Percentiles rank a stretch among this genome's conserved stretches.
These are phyloP conservation scores for Henricia sp. DNA, from an alignment of 53 echinoderm and acorn worm species.

Conservation along the genomic window DNA sequence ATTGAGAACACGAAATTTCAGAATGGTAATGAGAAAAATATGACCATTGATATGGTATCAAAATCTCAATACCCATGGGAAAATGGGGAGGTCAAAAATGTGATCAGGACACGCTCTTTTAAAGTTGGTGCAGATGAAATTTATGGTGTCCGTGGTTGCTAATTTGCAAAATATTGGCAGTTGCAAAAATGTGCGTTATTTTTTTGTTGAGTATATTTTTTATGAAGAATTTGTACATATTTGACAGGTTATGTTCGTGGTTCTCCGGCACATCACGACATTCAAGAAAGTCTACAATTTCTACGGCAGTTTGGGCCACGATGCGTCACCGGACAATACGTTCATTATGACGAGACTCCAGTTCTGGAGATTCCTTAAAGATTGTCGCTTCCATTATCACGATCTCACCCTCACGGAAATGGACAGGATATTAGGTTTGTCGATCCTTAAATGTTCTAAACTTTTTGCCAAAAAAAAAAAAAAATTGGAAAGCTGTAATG, in stretches of 20 bases:
- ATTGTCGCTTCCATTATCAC: conserved; percentile 86
- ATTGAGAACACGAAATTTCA: no score
- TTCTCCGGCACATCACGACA: conserved; percentile 86
- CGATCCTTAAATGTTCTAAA: no score
- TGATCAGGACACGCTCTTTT: no score
- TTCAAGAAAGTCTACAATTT: conserved; percentile 96
- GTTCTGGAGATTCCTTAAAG: conserved; percentile 97
- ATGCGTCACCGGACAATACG: conserved; percentile 90
- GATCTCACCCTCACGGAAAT: conserved; percentile 88
- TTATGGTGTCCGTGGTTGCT: no score
- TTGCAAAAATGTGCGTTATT: neutral
- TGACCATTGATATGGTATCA: no score
- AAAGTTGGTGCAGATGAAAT: no score
- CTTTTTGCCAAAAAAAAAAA: no score
- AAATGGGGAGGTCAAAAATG: no score
- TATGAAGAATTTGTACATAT: neutral
- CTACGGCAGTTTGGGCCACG: conserved; percentile 96
- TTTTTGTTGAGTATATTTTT: neutral
- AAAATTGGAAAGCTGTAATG: no score
- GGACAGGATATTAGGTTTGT: conserved; percentile 89
- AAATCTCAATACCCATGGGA: no score
- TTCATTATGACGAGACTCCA: conserved; percentile 98
- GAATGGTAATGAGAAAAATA: no score
- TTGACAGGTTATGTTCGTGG: conserved; percentile 93
- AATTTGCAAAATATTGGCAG: no score